Evolutionary conservation across 1,140 invertebrate species (phyloP).

Genomic region (Nebria ingens): DNA sequence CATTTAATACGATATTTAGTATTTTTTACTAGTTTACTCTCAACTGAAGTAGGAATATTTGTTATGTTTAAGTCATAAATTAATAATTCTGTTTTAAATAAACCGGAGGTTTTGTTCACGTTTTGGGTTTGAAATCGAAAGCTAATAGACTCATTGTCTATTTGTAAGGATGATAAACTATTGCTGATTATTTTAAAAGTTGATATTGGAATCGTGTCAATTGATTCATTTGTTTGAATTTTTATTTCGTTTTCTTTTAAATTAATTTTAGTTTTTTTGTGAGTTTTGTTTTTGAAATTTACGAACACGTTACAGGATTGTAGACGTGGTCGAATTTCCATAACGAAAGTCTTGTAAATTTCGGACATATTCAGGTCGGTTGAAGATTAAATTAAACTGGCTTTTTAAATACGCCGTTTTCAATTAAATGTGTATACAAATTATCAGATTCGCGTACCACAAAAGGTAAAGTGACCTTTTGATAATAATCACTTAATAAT

Average conservation of each 20-base stretch:
- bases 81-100: slow-evolving; percentile 42
- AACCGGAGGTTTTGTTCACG: slow-evolving; percentile 28
- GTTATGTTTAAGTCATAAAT: slow-evolving; percentile 20
- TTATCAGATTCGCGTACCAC: slow-evolving; percentile 51
- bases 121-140: slow-evolving; percentile 24
- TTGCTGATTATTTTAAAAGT: slow-evolving; percentile 32
- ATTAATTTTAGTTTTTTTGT: slow-evolving; percentile 24
- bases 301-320: slow-evolving; percentile 44
- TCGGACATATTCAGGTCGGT: slow-evolving; percentile 16
- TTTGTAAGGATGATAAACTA: slow-evolving; percentile 21
- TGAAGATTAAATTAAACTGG: slow-evolving; percentile 10
- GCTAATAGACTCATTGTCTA: slow-evolving; percentile 26
- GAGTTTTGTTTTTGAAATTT: slow-evolving; percentile 35
- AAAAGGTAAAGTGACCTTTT: slow-evolving; percentile 65
- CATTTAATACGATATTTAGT: slow-evolving; percentile 35
- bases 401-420: slow-evolving; percentile 31
- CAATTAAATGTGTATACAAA: slow-evolving; percentile 40
- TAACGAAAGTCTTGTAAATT: slow-evolving; percentile 34
- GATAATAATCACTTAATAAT: slow-evolving; percentile 71
- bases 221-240: slow-evolving; percentile 27
- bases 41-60: slow-evolving; percentile 14
- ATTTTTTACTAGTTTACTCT: slow-evolving; percentile 26
- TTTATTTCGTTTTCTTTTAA: slow-evolving; percentile 30
- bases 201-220: slow-evolving; percentile 32
- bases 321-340: slow-evolving; percentile 42